These are phyloP conservation scores for Drosophila nigricruria DNA, from an alignment of 2,888 invertebrate species.

Conservation along the genomic window DNA sequence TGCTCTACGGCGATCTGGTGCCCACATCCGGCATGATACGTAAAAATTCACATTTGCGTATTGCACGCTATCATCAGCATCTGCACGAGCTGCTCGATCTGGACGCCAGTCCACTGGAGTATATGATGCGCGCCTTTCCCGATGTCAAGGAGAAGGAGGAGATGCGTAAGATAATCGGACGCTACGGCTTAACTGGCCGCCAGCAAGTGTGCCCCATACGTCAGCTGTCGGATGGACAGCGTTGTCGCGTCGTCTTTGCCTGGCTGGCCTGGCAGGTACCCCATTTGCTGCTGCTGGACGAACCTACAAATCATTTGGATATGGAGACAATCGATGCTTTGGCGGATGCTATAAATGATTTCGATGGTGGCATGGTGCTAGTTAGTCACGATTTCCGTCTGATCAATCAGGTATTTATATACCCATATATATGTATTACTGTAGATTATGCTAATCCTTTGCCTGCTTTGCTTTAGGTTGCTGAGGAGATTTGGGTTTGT, in stretches of 20 bases:
- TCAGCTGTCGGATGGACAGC: conserved; percentile 96
- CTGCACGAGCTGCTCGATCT: conserved; percentile 97
- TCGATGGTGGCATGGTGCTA: conserved; percentile 99
- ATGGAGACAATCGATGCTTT: conserved; percentile 99
- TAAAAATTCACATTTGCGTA: conserved; percentile 98
- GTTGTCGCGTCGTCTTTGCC: conserved; percentile 99
- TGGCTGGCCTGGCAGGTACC: conserved; percentile 99
- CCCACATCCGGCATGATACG: conserved; percentile 98
- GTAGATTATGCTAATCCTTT: background rate
- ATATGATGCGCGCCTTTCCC: conserved; percentile 99
- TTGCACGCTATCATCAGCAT: conserved; percentile 99
- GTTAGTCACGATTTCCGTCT: conserved; percentile 99
- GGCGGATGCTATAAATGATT: conserved; percentile 98
- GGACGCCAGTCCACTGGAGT: conserved; percentile 97
- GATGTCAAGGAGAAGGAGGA: conserved; percentile 99
- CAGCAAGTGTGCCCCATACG: conserved; percentile 91
- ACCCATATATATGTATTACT: no score
- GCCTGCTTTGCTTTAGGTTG: conserved; percentile 89
- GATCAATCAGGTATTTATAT: conserved; percentile 93
- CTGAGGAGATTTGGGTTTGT: conserved; percentile 99
- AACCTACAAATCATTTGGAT: conserved; percentile 97
- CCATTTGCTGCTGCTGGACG: conserved; percentile 93
- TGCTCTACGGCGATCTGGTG: conserved; percentile 97
- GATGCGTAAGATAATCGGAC: conserved; percentile 99
- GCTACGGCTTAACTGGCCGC: conserved; percentile 98